phyloP scores from a whole-genome alignment of 2,888 invertebrate species.

The Octodonta nipae region DNA sequence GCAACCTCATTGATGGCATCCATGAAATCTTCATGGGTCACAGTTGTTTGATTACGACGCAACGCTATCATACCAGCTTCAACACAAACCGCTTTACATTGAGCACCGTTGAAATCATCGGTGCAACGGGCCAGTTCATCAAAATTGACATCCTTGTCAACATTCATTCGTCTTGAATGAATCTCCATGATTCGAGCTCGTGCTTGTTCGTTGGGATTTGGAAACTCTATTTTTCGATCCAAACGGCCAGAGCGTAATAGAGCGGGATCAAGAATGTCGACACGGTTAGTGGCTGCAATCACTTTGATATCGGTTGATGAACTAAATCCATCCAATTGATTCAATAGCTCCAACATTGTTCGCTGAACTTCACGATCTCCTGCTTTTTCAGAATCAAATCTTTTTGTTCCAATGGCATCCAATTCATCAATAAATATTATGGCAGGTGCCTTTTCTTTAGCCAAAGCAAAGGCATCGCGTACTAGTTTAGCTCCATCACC shows the following conservation, averaged over 20 bases:
- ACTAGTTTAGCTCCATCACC: constrained; percentile 94
- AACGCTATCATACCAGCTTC: constrained; percentile 88
- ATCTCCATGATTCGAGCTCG: constrained; percentile 95
- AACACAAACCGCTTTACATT: constrained; percentile 98
- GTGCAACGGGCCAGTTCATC: constrained; percentile 91
- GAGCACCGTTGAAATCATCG: constrained; percentile 98
- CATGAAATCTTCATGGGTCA: constrained; percentile 79
- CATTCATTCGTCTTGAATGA: constrained; percentile 98
- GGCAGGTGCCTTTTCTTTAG: constrained; percentile 96
- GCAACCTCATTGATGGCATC: constrained; percentile 99
- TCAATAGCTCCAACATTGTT: constrained; percentile 94
- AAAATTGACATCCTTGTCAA: constrained; percentile 80
- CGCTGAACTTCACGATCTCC: constrained; percentile 97
- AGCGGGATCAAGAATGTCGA: constrained; percentile 96
- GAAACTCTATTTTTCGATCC: constrained; percentile 98
- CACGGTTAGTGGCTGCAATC: constrained; percentile 46
- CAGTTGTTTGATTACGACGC: background rate
- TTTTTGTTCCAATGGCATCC: constrained; percentile 88
- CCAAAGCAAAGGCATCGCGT: constrained; percentile 93
- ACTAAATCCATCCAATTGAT: constrained; percentile 96
- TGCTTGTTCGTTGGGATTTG: constrained; percentile 96
- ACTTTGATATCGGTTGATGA: constrained; percentile 61
- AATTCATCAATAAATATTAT: constrained; percentile 99
- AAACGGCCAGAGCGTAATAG: constrained; percentile 78
- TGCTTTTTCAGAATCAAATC: constrained; percentile 95